Percentiles rank a stretch among this genome's conserved stretches.
These are phyloP conservation scores for Latheticus oryzae DNA, from an alignment of 2,888 invertebrate species.

Conservation along the genomic window DNA sequence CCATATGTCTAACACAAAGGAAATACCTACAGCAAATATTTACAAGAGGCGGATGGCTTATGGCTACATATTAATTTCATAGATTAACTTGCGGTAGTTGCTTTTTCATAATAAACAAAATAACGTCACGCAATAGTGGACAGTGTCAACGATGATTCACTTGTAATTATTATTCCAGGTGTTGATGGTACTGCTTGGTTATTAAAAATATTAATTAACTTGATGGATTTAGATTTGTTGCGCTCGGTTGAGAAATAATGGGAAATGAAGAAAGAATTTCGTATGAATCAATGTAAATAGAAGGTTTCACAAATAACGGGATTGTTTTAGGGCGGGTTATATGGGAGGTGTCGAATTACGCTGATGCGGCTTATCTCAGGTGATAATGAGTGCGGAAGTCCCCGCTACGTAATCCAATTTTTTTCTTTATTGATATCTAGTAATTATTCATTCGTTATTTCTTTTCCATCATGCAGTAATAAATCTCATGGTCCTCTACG, in stretches of 20 bases:
- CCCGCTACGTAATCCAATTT: too few relatives aligned
- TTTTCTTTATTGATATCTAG: too few relatives aligned
- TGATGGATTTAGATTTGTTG: too few relatives aligned
- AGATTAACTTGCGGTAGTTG: slow-evolving; percentile 8
- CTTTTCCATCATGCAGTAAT: too few relatives aligned
- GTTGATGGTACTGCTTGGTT: slow-evolving; percentile 4
- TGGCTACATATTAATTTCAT: slow-evolving; percentile 24
- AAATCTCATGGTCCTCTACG: too few relatives aligned
- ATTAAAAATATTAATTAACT: slow-evolving; percentile 19
- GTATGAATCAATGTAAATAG: slow-evolving; percentile 5
- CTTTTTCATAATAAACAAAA: slow-evolving; percentile 15
- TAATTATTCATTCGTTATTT: too few relatives aligned
- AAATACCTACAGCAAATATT: slow-evolving; percentile 29
- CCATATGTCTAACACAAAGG: slow-evolving; percentile 22
- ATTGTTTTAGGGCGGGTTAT: not conserved
- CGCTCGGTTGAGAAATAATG: too few relatives aligned
- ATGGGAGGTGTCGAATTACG: not conserved
- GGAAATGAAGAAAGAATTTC: slow-evolving; percentile 11
- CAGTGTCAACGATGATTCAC: slow-evolving; percentile 13
- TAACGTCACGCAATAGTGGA: not conserved
- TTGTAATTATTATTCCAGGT: slow-evolving; percentile 11
- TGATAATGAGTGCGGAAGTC: not conserved
- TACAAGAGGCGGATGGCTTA: slow-evolving; percentile 26
- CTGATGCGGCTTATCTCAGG: not conserved
- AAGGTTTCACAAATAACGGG: not conserved